Evolutionary conservation across 2,888 invertebrate genomes (phyloP).

Genomic region (Melanchra persicariae): DNA sequence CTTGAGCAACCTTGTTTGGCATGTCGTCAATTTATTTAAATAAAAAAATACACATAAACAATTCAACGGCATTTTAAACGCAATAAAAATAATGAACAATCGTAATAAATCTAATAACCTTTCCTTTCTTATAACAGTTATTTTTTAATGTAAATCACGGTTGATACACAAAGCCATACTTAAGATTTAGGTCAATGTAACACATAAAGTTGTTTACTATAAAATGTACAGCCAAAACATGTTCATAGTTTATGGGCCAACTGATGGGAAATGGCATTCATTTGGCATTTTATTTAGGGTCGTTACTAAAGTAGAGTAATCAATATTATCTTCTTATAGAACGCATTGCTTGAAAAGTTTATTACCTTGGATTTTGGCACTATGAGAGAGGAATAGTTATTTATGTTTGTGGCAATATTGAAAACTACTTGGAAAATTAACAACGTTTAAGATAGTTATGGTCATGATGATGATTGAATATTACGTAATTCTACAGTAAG

Average conservation of each 20-base stretch:
- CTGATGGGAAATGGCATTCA: neutral
- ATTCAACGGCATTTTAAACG: neutral
- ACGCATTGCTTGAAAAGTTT: neutral
- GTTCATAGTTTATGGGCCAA: constrained; percentile 30
- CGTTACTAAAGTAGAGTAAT: neutral
- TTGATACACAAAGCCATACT: constrained; percentile 7
- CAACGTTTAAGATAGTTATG: neutral
- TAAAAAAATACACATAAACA: neutral
- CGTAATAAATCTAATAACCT: constrained; percentile 8
- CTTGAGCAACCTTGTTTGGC: neutral
- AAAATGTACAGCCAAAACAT: constrained; percentile 49
- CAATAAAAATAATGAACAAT: neutral
- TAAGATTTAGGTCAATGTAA: constrained; percentile 47
- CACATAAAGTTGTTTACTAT: constrained; percentile 27
- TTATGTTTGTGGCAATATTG: neutral
- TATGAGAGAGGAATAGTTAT: neutral
- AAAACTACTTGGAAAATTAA: neutral
- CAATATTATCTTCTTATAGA: neutral
- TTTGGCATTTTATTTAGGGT: constrained; percentile 21
- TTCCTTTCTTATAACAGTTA: neutral
- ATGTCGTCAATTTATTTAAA: neutral
- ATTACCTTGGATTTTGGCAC: neutral
- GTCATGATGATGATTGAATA: neutral
- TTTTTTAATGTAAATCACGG: constrained; percentile 7
- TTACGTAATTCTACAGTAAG: neutral